Base-by-base conservation (phyloP, 2,113 vertebrate species). In the Lycaon pictus region DNA sequence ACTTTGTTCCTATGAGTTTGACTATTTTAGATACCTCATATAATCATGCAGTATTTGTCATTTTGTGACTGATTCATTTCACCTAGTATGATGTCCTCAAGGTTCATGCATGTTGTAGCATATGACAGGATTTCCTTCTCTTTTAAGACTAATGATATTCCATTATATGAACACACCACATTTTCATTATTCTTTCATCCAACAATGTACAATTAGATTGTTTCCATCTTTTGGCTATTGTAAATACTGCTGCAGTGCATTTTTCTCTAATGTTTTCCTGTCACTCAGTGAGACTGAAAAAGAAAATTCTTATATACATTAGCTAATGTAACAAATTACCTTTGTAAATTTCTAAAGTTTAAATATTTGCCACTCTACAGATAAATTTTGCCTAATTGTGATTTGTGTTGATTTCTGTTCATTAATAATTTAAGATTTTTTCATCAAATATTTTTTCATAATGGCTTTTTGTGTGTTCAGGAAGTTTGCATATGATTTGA, bases 351-450 rank as follows among this genome's bases (percentile, higher is more conserved):
- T 48, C 83, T 79, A 20, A 87, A 58, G 37, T 58, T 56, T 87
- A 48, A 93, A 58, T 77, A 67, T 79, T 56, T 83, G 37, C 83
- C 37, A 62, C 19, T 76, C 37, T 62, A 23, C 15, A 62, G 19
- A 51, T 17, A 72, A n/a, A 51, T 62, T 67, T 72, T 87, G 35
- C 35, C 62, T 79, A 32, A 48, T 65, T 93, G 65, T 13, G 25
- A 79, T 23, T 56, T 87, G 25, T 11, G 55, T 67, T 43, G 72
- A 25, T 65, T 77, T 48, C 6, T 79, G 11, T 65, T 86, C 60
- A 87, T 77, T 93, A 87, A 69, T 48, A 93, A 79, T 79, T 65
- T 27, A 87, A 69, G 35, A 37, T 13, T 67, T 87, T 77, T n/a
- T 10, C 58, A 77, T 79, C 35, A 93, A 77, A 69, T 67, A n/a